These are phyloP conservation scores for Dallia pectoralis DNA, from an alignment of 2,797 vertebrate species.

Conservation along the genomic window DNA sequence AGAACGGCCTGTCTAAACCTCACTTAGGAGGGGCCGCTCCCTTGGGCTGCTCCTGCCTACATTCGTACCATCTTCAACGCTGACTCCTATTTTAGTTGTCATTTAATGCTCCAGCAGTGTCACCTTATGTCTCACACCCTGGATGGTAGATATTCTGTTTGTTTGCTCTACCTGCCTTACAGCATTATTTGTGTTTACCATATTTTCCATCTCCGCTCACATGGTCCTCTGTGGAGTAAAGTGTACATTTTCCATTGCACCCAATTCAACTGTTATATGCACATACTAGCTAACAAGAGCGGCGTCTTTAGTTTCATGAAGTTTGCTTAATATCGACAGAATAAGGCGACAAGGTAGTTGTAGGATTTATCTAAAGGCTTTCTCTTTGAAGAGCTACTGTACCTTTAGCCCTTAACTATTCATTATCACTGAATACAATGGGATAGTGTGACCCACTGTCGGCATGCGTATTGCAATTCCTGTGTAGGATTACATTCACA, in stretches of 20 bases:
- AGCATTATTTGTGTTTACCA: constrained; percentile 31
- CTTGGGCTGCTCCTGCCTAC: not conserved
- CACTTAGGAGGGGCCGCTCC: constrained; percentile 26
- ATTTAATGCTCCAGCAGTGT: constrained; percentile 27
- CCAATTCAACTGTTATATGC: constrained; percentile 35
- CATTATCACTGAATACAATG: not conserved
- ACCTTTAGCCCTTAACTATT: not conserved
- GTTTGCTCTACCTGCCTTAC: constrained; percentile 31
- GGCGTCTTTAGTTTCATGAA: not conserved
- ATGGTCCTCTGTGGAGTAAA: not conserved
- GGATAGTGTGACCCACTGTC: not conserved
- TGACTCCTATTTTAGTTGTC: constrained; percentile 27
- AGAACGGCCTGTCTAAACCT: constrained; percentile 36
- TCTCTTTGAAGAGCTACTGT: too few relatives aligned
- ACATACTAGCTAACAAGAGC: not conserved
- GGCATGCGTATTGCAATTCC: not conserved
- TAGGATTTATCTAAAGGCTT: not conserved
- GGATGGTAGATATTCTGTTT: constrained; percentile 5
- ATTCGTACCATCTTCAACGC: not conserved
- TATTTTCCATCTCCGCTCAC: constrained; percentile 42
- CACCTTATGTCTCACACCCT: constrained; percentile 26
- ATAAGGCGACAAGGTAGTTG: not conserved
- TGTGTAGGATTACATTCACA: constrained; percentile 2
- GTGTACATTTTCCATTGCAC: constrained; percentile 32
- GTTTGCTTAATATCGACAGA: not conserved